Base-by-base conservation (phyloP, 2,113 vertebrate species). In the Naja naja region DNA sequence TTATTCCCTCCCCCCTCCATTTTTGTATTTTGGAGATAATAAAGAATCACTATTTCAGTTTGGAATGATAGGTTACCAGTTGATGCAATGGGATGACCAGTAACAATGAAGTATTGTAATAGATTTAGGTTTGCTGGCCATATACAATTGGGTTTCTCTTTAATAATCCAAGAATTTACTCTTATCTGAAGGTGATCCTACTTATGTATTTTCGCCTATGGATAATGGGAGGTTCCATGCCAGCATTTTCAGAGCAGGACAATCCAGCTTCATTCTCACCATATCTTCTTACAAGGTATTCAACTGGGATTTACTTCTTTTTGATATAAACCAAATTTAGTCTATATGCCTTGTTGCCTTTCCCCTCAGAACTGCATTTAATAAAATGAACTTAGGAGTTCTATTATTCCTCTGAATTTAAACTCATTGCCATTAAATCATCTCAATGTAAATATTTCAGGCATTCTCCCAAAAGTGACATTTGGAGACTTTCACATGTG, bases 161-260 rank as follows among this genome's bases (percentile, higher is more conserved):
- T n/a, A 85, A n/a, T 34, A 86, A 93, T 52, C 43, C 93, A 1
- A 95, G n/a, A 2, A 39, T 74, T 18, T 95, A 27, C 86, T 95
- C 7, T 92, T 90, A 27, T 93, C 93, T 92, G 12, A 95, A 99
- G 99, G 99, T 99, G 95, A 94, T 97, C 88, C 89, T 99, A 0
- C 96, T 99, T 96, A 96, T 99, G 96, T 99, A 97, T 56, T 97
- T 98, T 95, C 98, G 99, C 74, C 97, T 99, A 94, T 98, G 99
- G 98, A 98, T 99, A 91, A 99, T 99, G 99, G 99, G 99, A 93
- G 99, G 99, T 52, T 99, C 99, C 91, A 99, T 99, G 99, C 99
- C 99, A 0, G 98, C 99, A 91, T 99, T 99, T 95, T 99, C 99
- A 0, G 99, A 99, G 95, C 99, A 99, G 96, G 99, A 99, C 97